Base-by-base conservation (phyloP, 2,888 invertebrate species). In the Sphaeridia pumilis region DNA sequence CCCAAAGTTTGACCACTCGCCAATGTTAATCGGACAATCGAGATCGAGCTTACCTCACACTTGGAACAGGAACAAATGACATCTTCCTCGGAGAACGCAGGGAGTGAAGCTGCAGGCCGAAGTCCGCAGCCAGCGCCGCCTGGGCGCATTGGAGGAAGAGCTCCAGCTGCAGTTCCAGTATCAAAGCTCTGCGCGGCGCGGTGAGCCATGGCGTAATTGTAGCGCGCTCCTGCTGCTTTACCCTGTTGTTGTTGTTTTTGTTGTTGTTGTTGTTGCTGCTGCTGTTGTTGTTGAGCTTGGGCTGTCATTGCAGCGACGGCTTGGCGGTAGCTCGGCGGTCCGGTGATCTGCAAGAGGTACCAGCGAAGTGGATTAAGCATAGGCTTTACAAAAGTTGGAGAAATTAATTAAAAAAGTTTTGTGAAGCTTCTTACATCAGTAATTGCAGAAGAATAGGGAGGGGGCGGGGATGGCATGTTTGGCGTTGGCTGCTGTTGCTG, bases 31-130 rank as follows among this genome's bases (percentile, higher is more conserved):
- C n/a, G n/a, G n/a, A n/a, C n/a, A n/a, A n/a, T n/a, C n/a, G n/a
- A n/a, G n/a, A n/a, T n/a, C n/a, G 17, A 10, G 31, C 57, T 56
- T 56, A 67, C 67, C 66, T 65, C 65, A 51, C 67, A 67, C 57
- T 66, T 66, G 45, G 62, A 61, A 52, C 67, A 67, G 49, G 59
- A 57, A 56, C 66, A 66, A 54, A 63, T 57, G 47, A 55, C 52
- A 42, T 64, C 62, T 21, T 61, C 58, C n/a, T n/a, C n/a, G n/a
- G 60, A 27, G 26, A 60, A 53, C 21, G 58, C 53, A 31, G 59
- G 53, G 20, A 58, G 54, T 20, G 60, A 56, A 21, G 59, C 21
- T 10, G 59, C 52, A 5, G 56, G 43, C 12, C 57, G 42, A 38
- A 57, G 21, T n/a, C n/a, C n/a, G n/a, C n/a, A n/a, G n/a, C n/a